A percentile compares a stretch with the other conserved stretches of the same genome.
Conservation (phyloP, 2,113 vertebrate genomes). For the Buteo buteo region DNA sequence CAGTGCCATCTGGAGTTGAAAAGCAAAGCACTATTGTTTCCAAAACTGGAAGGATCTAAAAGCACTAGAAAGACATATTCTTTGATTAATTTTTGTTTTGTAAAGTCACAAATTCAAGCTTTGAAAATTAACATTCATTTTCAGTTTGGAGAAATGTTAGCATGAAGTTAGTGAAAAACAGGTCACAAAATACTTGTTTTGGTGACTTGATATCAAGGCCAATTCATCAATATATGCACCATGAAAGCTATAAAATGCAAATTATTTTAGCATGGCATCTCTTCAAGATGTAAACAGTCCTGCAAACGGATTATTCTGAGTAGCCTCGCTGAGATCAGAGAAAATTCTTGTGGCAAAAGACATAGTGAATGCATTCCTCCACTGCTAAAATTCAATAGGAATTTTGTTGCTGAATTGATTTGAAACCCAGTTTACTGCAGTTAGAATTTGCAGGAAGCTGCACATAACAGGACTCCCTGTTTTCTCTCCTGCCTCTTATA, state of each 20-base stretch:
- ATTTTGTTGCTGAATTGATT: neutral
- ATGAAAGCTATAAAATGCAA: neutral
- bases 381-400: neutral
- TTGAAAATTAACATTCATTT: neutral
- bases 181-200: neutral
- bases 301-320: neutral
- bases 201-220: neutral
- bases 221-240: neutral
- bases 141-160: neutral
- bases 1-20: conserved; percentile 36
- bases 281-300: neutral
- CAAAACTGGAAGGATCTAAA: neutral
- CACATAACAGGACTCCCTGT: neutral
- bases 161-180: neutral
- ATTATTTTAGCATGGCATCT: neutral
- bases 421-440: neutral
- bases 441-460: neutral
- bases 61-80: fast-evolving
- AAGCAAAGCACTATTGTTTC: neutral
- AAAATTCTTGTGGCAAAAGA: neutral
- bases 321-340: neutral
- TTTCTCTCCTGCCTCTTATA: neutral
- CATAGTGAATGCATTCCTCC: neutral
- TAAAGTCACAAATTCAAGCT: neutral
- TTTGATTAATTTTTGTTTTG: neutral